phyloP scores from a whole-genome alignment of 2,888 invertebrate species.

The Iselma pallidipennis region DNA sequence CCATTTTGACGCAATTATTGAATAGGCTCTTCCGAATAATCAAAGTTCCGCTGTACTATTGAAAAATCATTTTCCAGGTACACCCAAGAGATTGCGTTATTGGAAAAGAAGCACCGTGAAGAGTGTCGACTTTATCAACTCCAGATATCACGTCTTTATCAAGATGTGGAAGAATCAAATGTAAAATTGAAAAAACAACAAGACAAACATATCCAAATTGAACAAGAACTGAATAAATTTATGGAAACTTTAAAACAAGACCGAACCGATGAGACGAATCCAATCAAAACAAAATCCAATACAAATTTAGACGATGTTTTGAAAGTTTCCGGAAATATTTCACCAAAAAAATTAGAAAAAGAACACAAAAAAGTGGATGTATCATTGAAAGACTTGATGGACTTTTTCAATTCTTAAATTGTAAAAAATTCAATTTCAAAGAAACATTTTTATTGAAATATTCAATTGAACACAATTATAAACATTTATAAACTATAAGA shows the following conservation, averaged over 20 bases:
- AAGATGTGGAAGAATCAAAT: conserved; percentile 69
- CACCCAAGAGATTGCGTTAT: conserved; percentile 71
- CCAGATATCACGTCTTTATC: conserved; percentile 70
- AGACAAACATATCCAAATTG: conserved; percentile 66
- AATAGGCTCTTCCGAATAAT: conserved; percentile 6
- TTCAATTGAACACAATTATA: background rate
- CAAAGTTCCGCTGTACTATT: no score
- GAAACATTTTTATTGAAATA: background rate
- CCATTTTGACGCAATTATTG: conserved; percentile 13
- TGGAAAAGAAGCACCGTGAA: conserved; percentile 79
- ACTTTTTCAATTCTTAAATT: background rate
- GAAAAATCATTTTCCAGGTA: no score
- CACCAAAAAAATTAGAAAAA: background rate
- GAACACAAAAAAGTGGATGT: background rate
- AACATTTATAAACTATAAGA: background rate
- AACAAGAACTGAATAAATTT: conserved; percentile 70
- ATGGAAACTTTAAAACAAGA: conserved; percentile 62
- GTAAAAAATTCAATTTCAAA: background rate
- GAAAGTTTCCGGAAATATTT: background rate
- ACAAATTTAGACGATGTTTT: conserved; percentile 46
- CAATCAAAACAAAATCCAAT: conserved; percentile 44
- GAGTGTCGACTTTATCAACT: conserved; percentile 74
- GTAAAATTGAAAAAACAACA: conserved; percentile 59
- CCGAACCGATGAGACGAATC: conserved; percentile 43
- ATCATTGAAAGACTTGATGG: background rate